Evolutionary conservation across 2,888 invertebrate genomes (phyloP).

Genomic region (Drepanosiphum platanoidis): DNA sequence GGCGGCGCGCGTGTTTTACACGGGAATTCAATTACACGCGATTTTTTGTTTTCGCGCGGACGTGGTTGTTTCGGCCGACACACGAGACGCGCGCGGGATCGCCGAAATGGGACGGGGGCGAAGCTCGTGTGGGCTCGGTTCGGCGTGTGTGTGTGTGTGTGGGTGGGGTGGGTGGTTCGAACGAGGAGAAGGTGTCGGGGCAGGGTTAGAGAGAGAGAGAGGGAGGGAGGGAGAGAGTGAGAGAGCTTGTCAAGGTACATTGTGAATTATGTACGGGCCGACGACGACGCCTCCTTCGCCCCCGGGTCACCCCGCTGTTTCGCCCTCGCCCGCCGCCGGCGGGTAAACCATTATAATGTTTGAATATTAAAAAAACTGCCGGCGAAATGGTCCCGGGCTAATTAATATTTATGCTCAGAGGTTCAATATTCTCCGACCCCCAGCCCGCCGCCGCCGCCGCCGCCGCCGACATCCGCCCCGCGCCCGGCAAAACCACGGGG

Average conservation of each 20-base stretch:
- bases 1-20: constrained; percentile 26
- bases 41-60: constrained; percentile 23
- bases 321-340: background rate
- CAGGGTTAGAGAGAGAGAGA: background rate
- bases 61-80: background rate
- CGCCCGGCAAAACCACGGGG: background rate
- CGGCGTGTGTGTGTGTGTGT: background rate
- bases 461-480: no score
- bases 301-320: background rate
- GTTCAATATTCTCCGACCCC: constrained; percentile 46
- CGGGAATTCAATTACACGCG: constrained; percentile 28
- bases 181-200: background rate
- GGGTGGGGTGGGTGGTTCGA: no score
- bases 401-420: constrained; percentile 61
- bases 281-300: constrained; percentile 33
- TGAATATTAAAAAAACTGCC: constrained; percentile 55
- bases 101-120: background rate
- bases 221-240: background rate
- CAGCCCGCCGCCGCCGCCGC: background rate
- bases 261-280: constrained; percentile 58
- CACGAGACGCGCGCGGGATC: background rate
- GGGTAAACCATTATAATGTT: constrained; percentile 51
- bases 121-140: background rate
- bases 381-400: constrained; percentile 49
- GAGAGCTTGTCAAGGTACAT: constrained; percentile 43